Evolutionary conservation across 1,140 invertebrate genomes (phyloP).

Genomic region (Saccostrea cuccullata): DNA sequence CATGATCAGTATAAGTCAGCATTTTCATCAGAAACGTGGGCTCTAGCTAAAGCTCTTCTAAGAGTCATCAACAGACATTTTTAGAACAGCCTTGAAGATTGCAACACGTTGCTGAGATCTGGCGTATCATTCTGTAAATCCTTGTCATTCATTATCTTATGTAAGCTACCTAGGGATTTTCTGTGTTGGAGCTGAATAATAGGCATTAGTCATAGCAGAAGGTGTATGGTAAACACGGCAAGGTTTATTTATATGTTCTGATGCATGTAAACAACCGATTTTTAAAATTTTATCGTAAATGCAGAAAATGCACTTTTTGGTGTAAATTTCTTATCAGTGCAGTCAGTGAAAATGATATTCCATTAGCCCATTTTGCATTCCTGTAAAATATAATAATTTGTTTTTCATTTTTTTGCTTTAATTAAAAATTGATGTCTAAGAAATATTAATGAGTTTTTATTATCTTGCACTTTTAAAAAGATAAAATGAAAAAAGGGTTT

Average conservation of each 20-base stretch:
- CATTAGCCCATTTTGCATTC: too few relatives aligned
- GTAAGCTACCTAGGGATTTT: neutral
- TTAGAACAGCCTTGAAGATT: neutral
- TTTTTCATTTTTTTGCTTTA: too few relatives aligned
- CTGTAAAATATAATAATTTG: too few relatives aligned
- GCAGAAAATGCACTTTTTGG: too few relatives aligned
- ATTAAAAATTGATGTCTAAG: too few relatives aligned
- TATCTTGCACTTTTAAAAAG: neutral
- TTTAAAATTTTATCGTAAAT: too few relatives aligned
- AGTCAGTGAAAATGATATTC: too few relatives aligned
- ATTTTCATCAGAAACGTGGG: neutral
- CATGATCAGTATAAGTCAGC: neutral
- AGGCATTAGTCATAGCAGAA: conserved; percentile 25
- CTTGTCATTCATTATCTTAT: conserved; percentile 23
- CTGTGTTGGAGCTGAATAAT: neutral
- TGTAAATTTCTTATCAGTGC: too few relatives aligned
- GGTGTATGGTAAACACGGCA: neutral
- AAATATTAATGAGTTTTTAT: neutral
- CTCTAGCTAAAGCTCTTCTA: neutral
- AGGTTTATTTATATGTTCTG: too few relatives aligned
- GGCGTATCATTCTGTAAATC: neutral
- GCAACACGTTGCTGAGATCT: neutral
- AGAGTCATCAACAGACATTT: neutral
- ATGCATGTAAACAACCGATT: too few relatives aligned
- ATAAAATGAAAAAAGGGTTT: neutral